Evolutionary conservation across 2,888 invertebrate species (phyloP).

Genomic region (Cecidostiba fungosa): DNA sequence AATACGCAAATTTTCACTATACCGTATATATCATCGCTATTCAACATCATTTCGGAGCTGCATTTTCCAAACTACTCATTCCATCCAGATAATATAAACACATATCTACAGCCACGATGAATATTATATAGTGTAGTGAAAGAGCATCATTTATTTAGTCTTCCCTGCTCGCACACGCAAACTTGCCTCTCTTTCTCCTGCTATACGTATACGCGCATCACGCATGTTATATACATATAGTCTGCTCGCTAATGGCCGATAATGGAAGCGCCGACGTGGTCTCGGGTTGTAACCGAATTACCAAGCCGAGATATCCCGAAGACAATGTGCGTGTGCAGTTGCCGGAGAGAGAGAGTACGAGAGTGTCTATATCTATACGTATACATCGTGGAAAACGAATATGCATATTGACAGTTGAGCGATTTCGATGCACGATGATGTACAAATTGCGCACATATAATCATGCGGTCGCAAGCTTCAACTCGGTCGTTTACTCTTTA

Average conservation of each 20-base stretch:
- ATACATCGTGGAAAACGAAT: neutral
- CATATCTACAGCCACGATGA: neutral
- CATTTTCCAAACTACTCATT: neutral
- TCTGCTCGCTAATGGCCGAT: conserved; percentile 74
- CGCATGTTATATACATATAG: conserved; percentile 27
- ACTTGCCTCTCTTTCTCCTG: neutral
- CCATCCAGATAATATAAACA: neutral
- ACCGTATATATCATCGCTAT: no score
- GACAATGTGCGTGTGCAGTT: conserved; percentile 16
- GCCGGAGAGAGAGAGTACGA: neutral
- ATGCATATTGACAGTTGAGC: neutral
- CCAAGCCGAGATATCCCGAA: conserved; percentile 61
- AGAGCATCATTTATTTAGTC: conserved; percentile 1
- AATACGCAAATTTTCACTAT: neutral
- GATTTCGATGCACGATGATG: neutral
- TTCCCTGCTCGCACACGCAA: neutral
- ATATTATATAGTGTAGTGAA: neutral
- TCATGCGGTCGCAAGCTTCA: neutral
- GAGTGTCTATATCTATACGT: neutral
- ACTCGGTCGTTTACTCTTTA: neutral
- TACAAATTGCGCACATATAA: no score
- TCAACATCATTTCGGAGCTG: neutral
- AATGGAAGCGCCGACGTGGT: conserved; percentile 73
- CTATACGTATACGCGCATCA: neutral
- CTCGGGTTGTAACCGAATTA: conserved; percentile 72